These are phyloP conservation scores for Cossypha dichroa DNA, from an alignment of 2,797 vertebrate species.

Conservation along the genomic window DNA sequence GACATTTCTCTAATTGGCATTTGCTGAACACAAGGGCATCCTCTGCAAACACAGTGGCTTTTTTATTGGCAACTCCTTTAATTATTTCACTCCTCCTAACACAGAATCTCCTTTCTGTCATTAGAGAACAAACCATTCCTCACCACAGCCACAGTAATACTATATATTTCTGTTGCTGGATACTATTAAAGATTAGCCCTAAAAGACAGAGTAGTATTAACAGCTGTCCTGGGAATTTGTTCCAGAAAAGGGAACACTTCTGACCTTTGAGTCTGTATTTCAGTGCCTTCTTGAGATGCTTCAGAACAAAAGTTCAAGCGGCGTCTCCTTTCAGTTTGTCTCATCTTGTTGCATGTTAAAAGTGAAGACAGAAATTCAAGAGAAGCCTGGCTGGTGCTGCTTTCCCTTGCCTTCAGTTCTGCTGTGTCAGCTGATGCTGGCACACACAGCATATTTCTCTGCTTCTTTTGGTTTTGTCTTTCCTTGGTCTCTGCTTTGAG, in stretches of 20 bases:
- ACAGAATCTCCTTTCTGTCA: neutral
- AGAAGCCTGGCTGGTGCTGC: neutral
- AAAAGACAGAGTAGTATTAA: slow-evolving; percentile 20
- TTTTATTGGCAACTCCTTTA: slow-evolving; percentile 38
- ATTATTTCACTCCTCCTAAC: slow-evolving; percentile 20
- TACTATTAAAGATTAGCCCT: slow-evolving; percentile 8
- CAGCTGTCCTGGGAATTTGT: slow-evolving; percentile 19
- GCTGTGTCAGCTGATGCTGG: neutral
- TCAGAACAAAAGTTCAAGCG: slow-evolving; percentile 40
- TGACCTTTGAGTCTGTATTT: slow-evolving; percentile 1
- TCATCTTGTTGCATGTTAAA: neutral
- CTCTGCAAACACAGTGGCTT: slow-evolving; percentile 27
- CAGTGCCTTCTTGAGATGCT: neutral
- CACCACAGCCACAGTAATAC: neutral
- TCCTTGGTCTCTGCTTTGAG: neutral
- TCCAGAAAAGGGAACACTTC: slow-evolving; percentile 15
- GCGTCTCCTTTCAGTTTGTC: neutral
- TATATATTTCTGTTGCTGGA: neutral
- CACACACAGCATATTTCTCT: neutral
- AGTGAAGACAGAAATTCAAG: neutral
- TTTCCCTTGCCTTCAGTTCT: neutral
- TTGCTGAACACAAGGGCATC: neutral
- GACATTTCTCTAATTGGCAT: slow-evolving; percentile 40
- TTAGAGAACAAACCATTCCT: neutral
- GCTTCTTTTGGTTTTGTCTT: neutral